Base-by-base conservation (phyloP, 2,888 invertebrate species). In the Cataglyphis rosenhaueri region DNA sequence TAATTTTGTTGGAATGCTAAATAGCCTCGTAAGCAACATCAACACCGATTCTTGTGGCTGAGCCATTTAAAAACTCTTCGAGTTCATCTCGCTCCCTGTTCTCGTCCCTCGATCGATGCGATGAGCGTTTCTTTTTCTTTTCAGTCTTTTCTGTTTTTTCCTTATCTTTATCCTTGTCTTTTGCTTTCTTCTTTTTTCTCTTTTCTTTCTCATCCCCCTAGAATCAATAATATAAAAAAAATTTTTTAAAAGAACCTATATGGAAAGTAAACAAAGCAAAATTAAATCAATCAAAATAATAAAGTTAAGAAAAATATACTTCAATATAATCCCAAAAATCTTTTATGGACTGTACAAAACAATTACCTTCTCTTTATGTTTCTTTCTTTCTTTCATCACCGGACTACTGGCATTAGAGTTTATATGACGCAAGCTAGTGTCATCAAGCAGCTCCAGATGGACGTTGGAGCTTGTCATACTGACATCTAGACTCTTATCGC, bases 11-110 rank as follows among this genome's bases (percentile, higher is more conserved):
- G 18, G 64, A 81, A 68, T 35, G 71, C 91, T 95, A 96, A 92
- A 96, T 95, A 87, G 96, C 96, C 93, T 96, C 96, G 90, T 96
- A 96, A 62, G 96, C 96, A 64, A 95, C 95, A 85, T 96, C 95
- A 93, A 95, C 93, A 93, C 93, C 91, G 88, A 95, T 93, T 94
- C 96, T 92, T 94, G 95, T 92, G 89, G 95, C 86, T 87, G 95
- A 92, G 84, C 95, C 95, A 92, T 96, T 96, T 9, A 96, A 93
- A 93, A 96, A 96, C 89, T 96, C 96, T 90, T 96, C 96, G 52
- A 96, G 92, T 90, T 96, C 96, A 87, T 96, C 96, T 21, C 94
- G 94, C 61, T 95, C 94, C 64, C 94, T 94, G 35, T 95, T 95
- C 89, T 95, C 95, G 79, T 95, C 95, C 87, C 94, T 93, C 5